Percentiles rank a stretch among this genome's conserved stretches.
These are phyloP conservation scores for Lynx canadensis DNA, from an alignment of 2,113 vertebrate species.

Conservation along the genomic window DNA sequence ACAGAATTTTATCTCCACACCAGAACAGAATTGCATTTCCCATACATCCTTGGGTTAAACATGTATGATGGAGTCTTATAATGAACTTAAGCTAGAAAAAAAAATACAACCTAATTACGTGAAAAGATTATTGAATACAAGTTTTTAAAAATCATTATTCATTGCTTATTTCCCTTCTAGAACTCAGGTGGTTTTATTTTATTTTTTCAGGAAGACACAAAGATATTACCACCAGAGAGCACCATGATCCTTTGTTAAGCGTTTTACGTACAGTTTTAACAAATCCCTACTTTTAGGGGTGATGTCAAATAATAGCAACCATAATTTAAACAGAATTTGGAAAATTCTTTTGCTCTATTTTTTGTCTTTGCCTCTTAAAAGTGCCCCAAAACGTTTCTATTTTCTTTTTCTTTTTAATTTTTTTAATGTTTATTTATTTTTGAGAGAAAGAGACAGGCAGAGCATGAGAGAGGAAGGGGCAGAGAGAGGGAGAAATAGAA, in stretches of 20 bases:
- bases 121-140: not conserved
- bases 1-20: not conserved
- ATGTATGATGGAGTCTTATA: not conserved
- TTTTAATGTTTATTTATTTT: no score
- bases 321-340: not conserved
- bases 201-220: not conserved
- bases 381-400: not conserved
- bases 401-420: conserved; percentile 3
- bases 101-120: not conserved
- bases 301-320: not conserved
- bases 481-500: no score
- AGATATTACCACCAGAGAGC: conserved; percentile 79
- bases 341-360: not conserved
- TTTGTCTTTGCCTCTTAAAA: not conserved
- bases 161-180: not conserved
- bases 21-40: not conserved
- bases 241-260: not conserved
- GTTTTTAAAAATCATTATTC: not conserved
- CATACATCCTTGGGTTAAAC: not conserved
- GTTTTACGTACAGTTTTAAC: not conserved
- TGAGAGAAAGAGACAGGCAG: no score
- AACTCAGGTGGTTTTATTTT: not conserved
- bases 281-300: not conserved
- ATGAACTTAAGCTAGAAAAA: not conserved
- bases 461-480: no score